Percentiles rank a stretch among this genome's conserved stretches.
Conservation (phyloP, 2,888 invertebrate genomes). For the Rotaria magnacalcarata region DNA sequence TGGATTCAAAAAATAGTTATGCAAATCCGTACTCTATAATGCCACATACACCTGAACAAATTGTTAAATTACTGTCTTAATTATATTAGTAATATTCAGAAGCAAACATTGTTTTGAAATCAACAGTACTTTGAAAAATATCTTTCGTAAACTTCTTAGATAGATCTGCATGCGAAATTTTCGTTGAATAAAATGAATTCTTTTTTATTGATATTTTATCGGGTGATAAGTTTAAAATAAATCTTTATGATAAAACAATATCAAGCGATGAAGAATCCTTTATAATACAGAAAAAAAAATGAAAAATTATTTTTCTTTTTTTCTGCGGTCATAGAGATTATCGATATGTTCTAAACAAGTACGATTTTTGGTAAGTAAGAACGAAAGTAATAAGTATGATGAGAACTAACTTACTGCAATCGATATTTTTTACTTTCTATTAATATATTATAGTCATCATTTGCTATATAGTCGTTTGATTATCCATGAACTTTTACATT, state of each 20-base stretch:
- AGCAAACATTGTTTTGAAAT: neutral
- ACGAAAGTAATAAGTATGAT: too few relatives aligned
- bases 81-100: neutral
- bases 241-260: neutral
- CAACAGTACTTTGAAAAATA: neutral
- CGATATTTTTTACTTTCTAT: too few relatives aligned
- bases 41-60: slow-evolving; percentile 70
- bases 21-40: slow-evolving; percentile 71
- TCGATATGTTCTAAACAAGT: too few relatives aligned
- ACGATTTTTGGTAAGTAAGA: too few relatives aligned
- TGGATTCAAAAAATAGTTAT: slow-evolving; percentile 74
- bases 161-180: slow-evolving; percentile 15
- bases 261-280: too few relatives aligned
- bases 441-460: too few relatives aligned
- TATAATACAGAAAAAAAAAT: too few relatives aligned
- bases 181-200: neutral
- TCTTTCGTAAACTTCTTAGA: neutral
- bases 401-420: too few relatives aligned
- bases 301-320: too few relatives aligned
- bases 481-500: too few relatives aligned
- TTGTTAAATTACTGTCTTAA: slow-evolving; percentile 53
- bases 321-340: too few relatives aligned
- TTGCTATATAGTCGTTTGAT: too few relatives aligned
- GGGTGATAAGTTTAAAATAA: neutral
- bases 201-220: slow-evolving; percentile 1